These are phyloP conservation scores for Branchipolynoe longqiensis DNA, from an alignment of 2,888 invertebrate genomes.

Conservation along the genomic window DNA sequence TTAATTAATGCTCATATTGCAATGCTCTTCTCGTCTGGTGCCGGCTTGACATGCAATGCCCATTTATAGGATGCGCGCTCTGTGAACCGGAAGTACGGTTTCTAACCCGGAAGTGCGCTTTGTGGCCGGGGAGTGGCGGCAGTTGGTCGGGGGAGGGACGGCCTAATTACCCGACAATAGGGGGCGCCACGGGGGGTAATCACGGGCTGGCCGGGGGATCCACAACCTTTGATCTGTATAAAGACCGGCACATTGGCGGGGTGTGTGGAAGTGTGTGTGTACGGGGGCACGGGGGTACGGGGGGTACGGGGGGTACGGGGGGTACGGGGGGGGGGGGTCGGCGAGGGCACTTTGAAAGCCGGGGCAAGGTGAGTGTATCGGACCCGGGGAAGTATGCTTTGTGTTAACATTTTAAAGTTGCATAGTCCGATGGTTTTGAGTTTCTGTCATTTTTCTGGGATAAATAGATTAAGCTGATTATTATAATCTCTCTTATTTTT, in stretches of 20 bases:
- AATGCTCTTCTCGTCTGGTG: too few relatives aligned
- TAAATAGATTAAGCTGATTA: too few relatives aligned
- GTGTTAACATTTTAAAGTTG: too few relatives aligned
- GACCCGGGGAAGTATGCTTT: too few relatives aligned
- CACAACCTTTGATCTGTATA: background rate
- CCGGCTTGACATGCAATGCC: background rate
- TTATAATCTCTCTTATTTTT: too few relatives aligned
- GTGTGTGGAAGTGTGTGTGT: background rate
- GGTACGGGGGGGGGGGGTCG: background rate
- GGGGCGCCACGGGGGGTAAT: background rate
- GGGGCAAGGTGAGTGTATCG: too few relatives aligned
- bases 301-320: background rate
- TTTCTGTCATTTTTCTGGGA: too few relatives aligned
- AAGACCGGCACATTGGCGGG: too few relatives aligned
- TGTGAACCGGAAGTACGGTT: too few relatives aligned
- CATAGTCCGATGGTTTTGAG: too few relatives aligned
- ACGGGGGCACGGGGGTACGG: background rate
- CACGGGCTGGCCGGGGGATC: background rate
- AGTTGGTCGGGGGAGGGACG: constrained; percentile 19
- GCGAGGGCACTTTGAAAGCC: background rate
- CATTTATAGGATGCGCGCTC: background rate
- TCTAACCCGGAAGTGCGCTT: too few relatives aligned
- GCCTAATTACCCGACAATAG: constrained; percentile 32
- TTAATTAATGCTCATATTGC: too few relatives aligned
- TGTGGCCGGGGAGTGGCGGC: constrained; percentile 19